These are phyloP conservation scores for Channa argus DNA, from an alignment of 2,113 vertebrate species.

Conservation along the genomic window DNA sequence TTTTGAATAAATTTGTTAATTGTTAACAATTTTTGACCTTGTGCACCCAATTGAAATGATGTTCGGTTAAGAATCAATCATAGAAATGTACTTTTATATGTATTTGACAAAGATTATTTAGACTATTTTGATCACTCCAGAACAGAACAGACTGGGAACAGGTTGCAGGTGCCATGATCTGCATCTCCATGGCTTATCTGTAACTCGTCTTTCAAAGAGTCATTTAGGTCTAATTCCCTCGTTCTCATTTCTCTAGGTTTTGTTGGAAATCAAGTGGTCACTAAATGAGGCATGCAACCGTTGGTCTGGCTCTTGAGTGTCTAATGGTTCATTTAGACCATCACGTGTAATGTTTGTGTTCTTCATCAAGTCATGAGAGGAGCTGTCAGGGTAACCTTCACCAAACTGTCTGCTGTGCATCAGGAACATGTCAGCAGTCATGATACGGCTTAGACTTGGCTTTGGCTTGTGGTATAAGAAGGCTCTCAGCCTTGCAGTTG, in stretches of 20 bases:
- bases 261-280: conserved; percentile 58
- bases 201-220: conserved; percentile 2
- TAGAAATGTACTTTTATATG: background rate
- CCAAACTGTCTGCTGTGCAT: conserved; percentile 46
- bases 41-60: background rate
- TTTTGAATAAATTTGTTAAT: background rate
- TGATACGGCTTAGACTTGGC: conserved; percentile 55
- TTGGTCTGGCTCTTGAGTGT: background rate
- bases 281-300: conserved; percentile 20
- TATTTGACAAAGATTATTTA: background rate
- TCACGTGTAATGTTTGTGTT: conserved; percentile 25
- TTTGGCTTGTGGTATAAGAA: conserved; percentile 1
- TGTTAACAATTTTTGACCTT: background rate
- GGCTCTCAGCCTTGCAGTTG: no score
- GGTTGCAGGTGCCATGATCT: background rate
- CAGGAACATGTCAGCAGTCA: conserved; percentile 64
- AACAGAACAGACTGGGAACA: background rate
- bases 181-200: background rate
- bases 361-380: conserved; percentile 39
- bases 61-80: background rate
- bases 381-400: conserved; percentile 68
- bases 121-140: background rate
- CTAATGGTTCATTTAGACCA: conserved; percentile 1
- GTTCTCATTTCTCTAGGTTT: background rate
- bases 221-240: background rate